Evolutionary conservation across 2,888 invertebrate species (phyloP).

Genomic region (Parnassius smintheus): DNA sequence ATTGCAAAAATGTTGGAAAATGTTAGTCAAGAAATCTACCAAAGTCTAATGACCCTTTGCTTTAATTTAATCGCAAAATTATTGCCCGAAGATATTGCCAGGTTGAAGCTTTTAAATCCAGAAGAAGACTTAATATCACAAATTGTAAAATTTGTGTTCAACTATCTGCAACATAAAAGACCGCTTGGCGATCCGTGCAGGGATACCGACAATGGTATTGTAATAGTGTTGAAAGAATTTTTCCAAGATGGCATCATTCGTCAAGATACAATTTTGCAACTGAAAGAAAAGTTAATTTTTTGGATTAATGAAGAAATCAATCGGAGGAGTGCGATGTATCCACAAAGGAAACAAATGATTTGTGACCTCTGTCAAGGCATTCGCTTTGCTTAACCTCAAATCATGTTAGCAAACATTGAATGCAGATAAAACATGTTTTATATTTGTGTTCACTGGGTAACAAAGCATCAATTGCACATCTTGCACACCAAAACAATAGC

Average conservation of each 20-base stretch:
- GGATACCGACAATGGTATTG: constrained; percentile 59
- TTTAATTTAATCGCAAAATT: constrained; percentile 61
- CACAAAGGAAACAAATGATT: constrained; percentile 53
- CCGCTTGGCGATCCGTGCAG: constrained; percentile 58
- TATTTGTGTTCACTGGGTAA: too few species aligned
- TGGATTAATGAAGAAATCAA: constrained; percentile 57
- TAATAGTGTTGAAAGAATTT: constrained; percentile 62
- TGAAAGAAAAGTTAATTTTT: constrained; percentile 54
- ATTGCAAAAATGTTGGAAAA: constrained; percentile 59
- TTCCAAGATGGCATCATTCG: constrained; percentile 68
- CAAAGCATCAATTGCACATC: too few species aligned
- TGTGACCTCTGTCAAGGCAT: constrained; percentile 61
- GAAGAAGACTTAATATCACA: constrained; percentile 69
- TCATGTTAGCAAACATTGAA: too few species aligned
- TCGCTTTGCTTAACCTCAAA: constrained; percentile 38
- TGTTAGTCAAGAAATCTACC: constrained; percentile 62
- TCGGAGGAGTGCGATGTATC: constrained; percentile 44
- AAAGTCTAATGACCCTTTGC: constrained; percentile 63
- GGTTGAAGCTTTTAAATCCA: constrained; percentile 57
- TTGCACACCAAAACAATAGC: too few species aligned
- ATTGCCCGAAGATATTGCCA: constrained; percentile 61
- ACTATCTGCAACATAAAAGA: constrained; percentile 63
- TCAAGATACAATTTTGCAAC: constrained; percentile 55
- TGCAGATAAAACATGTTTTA: too few species aligned
- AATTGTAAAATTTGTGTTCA: constrained; percentile 67